Base-by-base conservation (phyloP, 2,113 vertebrate species). In the Corvus hawaiiensis region DNA sequence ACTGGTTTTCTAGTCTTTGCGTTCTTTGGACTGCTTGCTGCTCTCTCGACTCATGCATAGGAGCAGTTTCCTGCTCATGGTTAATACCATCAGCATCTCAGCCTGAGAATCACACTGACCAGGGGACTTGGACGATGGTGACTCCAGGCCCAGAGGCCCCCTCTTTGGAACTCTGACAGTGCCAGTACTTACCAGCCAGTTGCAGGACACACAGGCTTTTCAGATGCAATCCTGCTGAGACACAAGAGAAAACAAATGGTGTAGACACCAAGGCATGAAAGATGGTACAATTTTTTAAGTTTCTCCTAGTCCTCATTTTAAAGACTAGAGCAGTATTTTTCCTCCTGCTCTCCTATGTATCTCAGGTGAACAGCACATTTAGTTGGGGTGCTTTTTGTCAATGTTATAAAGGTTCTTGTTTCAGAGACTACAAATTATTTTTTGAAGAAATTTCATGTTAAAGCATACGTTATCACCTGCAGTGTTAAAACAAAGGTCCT, bases 1-100 rank as follows among this genome's bases (percentile, higher is more conserved):
- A 5, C 12, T 66, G 11, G 4, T 66, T 80, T 88, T 67, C 51
- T 84, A 8, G 35, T 13, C 49, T 58, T 46, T 48, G 24, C 66
- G 6, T 63, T 77, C 48, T 86, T 67, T 6, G 23, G 59, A 59
- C 51, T 83, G 16, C 21, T 54, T 59, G 43, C 51, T 78, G 43
- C 48, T 80, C 43, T 88, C 54, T 41, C 1, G 3, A 0, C 22
- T 54, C 4, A 0, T 24, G 55, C 18, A 6, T 9, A 27, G 24
- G 44, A 46, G 27, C 27, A 75, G 33, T 23, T 27, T 30, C 41
- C 49, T 80, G 35, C 49, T 69, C 20, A 7, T 0, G 0, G 39
- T 44, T 75, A 44, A 13, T 30, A 30, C 27, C 26, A 7, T 4
- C 18, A 24, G 19, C 17, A 1, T 72, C 78, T 84, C 76, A 83